phyloP scores from a whole-genome alignment of 2,113 vertebrate species.

The Panthera leo region DNA sequence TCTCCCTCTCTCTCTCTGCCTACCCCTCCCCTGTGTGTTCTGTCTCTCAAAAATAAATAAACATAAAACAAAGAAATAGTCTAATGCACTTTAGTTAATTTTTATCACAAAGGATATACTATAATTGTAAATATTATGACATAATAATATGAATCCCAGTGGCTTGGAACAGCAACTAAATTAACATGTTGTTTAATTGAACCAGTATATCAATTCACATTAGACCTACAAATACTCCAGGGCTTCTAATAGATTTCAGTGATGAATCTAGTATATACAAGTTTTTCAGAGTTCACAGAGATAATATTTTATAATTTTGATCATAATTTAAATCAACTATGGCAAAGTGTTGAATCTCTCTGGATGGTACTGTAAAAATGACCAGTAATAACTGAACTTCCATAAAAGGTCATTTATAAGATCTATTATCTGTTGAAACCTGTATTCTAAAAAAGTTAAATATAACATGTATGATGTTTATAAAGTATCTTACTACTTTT shows the following conservation, averaged over 20 bases:
- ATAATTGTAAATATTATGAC: not conserved
- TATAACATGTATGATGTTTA: not conserved
- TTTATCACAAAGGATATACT: not conserved
- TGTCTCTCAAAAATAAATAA: too few species aligned
- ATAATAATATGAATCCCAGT: not conserved
- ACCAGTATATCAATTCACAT: not conserved
- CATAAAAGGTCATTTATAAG: not conserved
- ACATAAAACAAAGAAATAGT: not conserved
- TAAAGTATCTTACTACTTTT: not conserved
- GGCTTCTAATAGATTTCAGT: not conserved
- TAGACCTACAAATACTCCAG: not conserved
- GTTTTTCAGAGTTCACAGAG: slow-evolving; percentile 32
- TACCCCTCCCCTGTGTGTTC: too few species aligned
- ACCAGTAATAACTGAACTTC: slow-evolving; percentile 2
- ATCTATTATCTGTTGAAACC: not conserved
- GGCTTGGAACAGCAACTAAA: not conserved
- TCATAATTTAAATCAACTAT: slow-evolving; percentile 9
- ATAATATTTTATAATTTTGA: slow-evolving; percentile 10
- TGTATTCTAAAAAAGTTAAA: not conserved
- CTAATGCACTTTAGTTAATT: not conserved
- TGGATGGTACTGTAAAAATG: not conserved
- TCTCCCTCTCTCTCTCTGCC: too few species aligned
- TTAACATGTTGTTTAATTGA: slow-evolving; percentile 21
- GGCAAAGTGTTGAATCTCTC: not conserved
- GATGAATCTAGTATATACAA: not conserved